Percentiles rank a stretch among this genome's conserved stretches.
Conservation (phyloP, 1,140 invertebrate genomes). For the Trinorchestia longiramus region DNA sequence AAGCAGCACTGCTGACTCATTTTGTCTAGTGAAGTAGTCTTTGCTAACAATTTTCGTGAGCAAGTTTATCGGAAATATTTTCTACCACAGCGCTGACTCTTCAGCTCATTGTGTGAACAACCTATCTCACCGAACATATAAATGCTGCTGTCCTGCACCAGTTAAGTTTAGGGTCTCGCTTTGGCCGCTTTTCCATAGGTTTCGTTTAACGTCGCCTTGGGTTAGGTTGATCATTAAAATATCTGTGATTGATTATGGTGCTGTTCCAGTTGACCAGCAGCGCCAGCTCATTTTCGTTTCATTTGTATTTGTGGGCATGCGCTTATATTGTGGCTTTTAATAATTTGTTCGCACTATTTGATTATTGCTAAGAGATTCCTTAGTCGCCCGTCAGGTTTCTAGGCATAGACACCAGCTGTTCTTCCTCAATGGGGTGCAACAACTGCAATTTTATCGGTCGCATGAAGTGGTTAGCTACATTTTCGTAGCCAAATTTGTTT, state of each 20-base stretch:
- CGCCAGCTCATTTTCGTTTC: background rate
- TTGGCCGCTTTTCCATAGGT: background rate
- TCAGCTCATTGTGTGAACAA: background rate
- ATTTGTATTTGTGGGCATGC: background rate
- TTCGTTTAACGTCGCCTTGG: background rate
- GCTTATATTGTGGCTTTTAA: background rate
- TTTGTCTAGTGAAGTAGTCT: background rate
- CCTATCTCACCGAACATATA: background rate
- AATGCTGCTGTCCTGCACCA: background rate
- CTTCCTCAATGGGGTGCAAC: background rate
- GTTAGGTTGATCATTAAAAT: background rate
- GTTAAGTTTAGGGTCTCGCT: background rate
- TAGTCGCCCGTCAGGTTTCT: no score
- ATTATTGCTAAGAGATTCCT: background rate
- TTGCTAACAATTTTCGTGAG: background rate
- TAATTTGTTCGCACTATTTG: background rate
- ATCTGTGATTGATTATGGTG: background rate
- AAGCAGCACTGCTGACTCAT: background rate
- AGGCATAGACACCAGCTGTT: no score
- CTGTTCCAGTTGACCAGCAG: background rate
- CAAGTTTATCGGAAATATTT: background rate
- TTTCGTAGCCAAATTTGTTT: background rate
- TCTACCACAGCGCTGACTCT: background rate
- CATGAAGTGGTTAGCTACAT: background rate
- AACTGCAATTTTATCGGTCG: background rate